phyloP scores from a whole-genome alignment of 1,140 invertebrate species.

The Catajapyx aquilonaris region DNA sequence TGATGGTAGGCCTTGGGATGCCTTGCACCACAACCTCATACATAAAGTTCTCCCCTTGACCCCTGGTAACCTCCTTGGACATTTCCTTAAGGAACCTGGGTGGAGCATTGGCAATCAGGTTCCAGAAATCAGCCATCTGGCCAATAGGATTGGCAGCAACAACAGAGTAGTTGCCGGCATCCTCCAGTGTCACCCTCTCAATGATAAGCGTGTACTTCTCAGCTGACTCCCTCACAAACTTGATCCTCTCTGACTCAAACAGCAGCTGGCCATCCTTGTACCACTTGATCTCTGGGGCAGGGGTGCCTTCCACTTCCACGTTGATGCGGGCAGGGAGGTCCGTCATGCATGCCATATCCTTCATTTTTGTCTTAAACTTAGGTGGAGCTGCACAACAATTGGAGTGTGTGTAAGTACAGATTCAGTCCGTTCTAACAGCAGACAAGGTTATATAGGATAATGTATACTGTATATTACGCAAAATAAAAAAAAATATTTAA shows the following conservation, averaged over 20 bases:
- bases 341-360: slow-evolving; percentile 44
- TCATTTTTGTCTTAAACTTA: slow-evolving; percentile 56
- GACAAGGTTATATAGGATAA: too few relatives aligned
- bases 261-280: slow-evolving; percentile 66
- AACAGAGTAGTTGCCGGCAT: slow-evolving; percentile 82
- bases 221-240: slow-evolving; percentile 40
- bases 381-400: slow-evolving; percentile 34
- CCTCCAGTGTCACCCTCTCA: slow-evolving; percentile 54
- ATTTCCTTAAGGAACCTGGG: slow-evolving; percentile 47
- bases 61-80: slow-evolving; percentile 37
- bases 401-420: slow-evolving; percentile 2
- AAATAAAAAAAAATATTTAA: too few relatives aligned
- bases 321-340: slow-evolving; percentile 44
- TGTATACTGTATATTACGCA: too few relatives aligned
- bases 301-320: slow-evolving; percentile 62
- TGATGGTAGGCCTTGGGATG: slow-evolving; percentile 55
- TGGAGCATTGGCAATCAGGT: slow-evolving; percentile 51
- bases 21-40: slow-evolving; percentile 64
- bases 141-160: slow-evolving; percentile 74
- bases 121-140: slow-evolving; percentile 67
- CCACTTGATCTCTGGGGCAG: slow-evolving; percentile 57
- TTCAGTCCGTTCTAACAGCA: too few relatives aligned
- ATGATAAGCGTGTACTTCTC: slow-evolving; percentile 54
- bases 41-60: slow-evolving; percentile 56
- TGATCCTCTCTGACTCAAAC: slow-evolving; percentile 40